Base-by-base conservation (phyloP, 2,113 vertebrate species). In the Myiopsitta monachus region DNA sequence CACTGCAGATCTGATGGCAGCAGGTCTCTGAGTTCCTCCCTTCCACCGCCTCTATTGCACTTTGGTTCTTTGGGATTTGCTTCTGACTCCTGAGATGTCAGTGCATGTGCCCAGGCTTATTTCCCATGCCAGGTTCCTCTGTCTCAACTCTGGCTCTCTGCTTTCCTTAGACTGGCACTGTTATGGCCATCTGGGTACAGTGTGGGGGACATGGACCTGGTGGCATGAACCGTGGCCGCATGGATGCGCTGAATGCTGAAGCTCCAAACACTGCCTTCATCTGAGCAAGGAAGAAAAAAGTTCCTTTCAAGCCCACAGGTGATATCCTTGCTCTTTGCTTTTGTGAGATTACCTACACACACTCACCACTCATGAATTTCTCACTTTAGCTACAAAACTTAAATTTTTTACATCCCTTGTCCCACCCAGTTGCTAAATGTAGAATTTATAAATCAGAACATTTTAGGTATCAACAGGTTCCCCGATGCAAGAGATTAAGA, bases 181-280 rank as follows among this genome's bases (percentile, higher is more conserved):
- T 27, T 23, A 28, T 46, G 51, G 18, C 38, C 55, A 49, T 31
- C 39, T 62, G 49, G 15, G 3, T 14, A 18, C 28, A 22, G 21
- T 23, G 30, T 2, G 41, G 49, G 18, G 8, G 15, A 30, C 3
- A 1, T 3, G 10, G 63, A 47, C 21, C 16, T 5, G 21, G 27
- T 44, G 55, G 28, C n/a, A 63, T 1, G 1, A 22, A 18, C 18
- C 2, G 1, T 3, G 16, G 12, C 8, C 10, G 11, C 0, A 0
- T 44, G 1, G 41, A 61, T 7, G 0, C 14, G 31, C 38, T 72
- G 24, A 38, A 30, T 24, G 12, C 16, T 49, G 39, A 33, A 55
- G 54, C 18, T 67, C 38, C 38, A 36, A 57, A 41, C 31, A 6
- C 26, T 31, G 21, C 47, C 31, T 54, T 76, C n/a, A 31, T 77